These are phyloP conservation scores for Trogon surrucura DNA, from an alignment of 2,113 vertebrate genomes.

Conservation along the genomic window DNA sequence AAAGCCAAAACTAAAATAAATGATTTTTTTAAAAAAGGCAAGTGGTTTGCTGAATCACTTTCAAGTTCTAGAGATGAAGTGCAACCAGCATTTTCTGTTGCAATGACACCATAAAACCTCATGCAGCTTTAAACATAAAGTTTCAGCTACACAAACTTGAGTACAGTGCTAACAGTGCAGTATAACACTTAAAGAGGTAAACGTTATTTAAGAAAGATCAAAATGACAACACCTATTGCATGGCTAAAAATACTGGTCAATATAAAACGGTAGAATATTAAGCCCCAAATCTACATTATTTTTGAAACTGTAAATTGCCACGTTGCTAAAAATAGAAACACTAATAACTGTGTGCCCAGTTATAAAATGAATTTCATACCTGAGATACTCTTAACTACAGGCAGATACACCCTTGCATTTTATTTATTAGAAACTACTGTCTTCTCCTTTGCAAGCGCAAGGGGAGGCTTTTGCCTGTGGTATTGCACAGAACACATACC, in stretches of 20 bases:
- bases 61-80: background rate
- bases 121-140: background rate
- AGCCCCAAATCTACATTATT: background rate
- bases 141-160: background rate
- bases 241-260: background rate
- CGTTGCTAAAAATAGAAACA: background rate
- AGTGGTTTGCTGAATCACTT: background rate
- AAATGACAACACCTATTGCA: background rate
- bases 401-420: background rate
- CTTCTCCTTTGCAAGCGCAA: background rate
- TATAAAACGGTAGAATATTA: background rate
- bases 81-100: background rate
- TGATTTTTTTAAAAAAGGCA: background rate
- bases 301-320: background rate
- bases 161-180: background rate
- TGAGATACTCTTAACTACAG: background rate
- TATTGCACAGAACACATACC: slow-evolving; percentile 47
- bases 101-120: background rate
- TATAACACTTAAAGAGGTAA: background rate
- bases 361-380: background rate
- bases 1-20: background rate
- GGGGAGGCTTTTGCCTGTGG: slow-evolving; percentile 43
- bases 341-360: background rate
- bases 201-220: background rate
- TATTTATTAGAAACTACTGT: background rate